Evolutionary conservation across 1,140 invertebrate species (phyloP), one percentile per base, ranked within the genome.

Genomic region (Drosophila paulistorum): DNA sequence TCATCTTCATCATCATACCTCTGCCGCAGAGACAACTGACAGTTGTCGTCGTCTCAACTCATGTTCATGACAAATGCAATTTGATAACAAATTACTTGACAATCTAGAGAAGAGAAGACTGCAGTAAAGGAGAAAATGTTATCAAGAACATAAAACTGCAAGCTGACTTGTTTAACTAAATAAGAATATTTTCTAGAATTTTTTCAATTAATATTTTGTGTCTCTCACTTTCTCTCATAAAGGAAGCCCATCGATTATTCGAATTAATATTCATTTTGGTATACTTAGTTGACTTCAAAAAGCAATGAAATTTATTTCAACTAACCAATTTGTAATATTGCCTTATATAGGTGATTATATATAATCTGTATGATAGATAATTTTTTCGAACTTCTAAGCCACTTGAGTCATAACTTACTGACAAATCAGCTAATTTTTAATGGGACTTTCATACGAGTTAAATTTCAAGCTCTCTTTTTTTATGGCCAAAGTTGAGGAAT

Each of bases 21-120:
- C 7, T 11, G 14, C 20, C 7, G 51, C 72, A 37, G 59, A 55
- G 48, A 64, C 77, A 42, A 64, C 55, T 77, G 73, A 72, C 81
- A 77, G 68, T 70, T 75, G 78, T 65, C 73, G 64, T 68, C 65
- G 60, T 64, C 59, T 42, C 68, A 57, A 71, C 67, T n/a, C 17
- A 23, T 73, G 39, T 68, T 66, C 83, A 71, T 87, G 70, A 79
- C 72, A 86, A 87, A 87, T 86, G 71, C 71, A 87, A 86, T 86
- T 83, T 71, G 30, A 66, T 33, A 59, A 59, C 30, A 59, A 59
- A 59, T 33, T 14, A 20, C 37, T 14, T 13, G 54, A 26, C 48
- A 54, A 41, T 39, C n/a, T 30, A 30, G 30, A 30, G 6, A 30
- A 30, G 6, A 1, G 26, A 7, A 30, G 23, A 26, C 30, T 39